Evolutionary conservation across 1,140 invertebrate genomes (phyloP).

Genomic region (Heliconius hewitsoni): DNA sequence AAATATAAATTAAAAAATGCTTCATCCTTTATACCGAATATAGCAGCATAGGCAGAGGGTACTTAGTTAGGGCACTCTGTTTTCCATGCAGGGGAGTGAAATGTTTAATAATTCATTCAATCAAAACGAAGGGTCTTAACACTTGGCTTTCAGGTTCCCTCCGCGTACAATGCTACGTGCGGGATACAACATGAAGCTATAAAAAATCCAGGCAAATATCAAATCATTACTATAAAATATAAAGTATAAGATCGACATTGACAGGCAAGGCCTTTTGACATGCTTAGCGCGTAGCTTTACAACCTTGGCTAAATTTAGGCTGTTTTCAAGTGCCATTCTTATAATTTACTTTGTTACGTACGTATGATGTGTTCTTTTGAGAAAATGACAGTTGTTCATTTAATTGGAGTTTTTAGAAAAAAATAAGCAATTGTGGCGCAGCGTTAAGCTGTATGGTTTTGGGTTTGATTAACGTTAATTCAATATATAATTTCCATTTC

Average conservation of each 20-base stretch:
- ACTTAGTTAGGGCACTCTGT: no score
- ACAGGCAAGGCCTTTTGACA: slow-evolving; percentile 26
- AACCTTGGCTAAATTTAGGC: slow-evolving; percentile 22
- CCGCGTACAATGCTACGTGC: no score
- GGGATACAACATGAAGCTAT: no score
- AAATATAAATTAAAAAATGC: no score
- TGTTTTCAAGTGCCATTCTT: slow-evolving; percentile 11
- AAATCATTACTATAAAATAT: neutral
- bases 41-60: no score
- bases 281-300: slow-evolving; percentile 13
- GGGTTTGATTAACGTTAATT: neutral
- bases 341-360: neutral
- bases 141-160: no score
- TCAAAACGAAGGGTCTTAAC: no score
- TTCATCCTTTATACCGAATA: no score
- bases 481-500: no score
- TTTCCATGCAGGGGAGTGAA: no score
- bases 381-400: neutral
- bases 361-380: neutral
- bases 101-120: no score
- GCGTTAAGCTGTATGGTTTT: neutral
- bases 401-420: neutral
- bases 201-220: neutral
- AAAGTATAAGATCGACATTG: neutral
- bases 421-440: no score